Conservation (phyloP, 1,140 invertebrate species). For the Mactra quadrangularis region DNA sequence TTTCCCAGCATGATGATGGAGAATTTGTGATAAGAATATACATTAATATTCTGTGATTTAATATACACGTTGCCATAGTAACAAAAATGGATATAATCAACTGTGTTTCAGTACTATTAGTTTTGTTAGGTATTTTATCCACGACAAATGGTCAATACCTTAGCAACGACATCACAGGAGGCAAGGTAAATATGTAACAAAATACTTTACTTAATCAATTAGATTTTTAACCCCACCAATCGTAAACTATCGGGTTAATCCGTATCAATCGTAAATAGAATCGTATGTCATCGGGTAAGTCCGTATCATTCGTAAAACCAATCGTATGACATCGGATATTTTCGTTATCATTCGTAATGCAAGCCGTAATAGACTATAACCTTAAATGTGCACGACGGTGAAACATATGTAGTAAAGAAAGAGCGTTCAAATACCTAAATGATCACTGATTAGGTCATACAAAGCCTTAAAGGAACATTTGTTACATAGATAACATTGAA, state of each 20-base stretch:
- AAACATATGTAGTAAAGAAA: no score
- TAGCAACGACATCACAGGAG: constrained; percentile 23
- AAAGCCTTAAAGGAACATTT: no score
- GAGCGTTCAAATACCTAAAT: no score
- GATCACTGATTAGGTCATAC: no score
- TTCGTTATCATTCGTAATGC: not conserved
- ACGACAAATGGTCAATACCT: constrained; percentile 10
- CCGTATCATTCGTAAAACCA: not conserved
- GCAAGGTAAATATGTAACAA: constrained; percentile 26
- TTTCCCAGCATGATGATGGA: not conserved
- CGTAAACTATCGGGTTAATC: not conserved
- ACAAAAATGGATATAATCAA: constrained; percentile 5
- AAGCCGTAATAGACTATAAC: no score
- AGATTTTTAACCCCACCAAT: not conserved
- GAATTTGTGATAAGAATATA: not conserved
- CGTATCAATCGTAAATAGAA: not conserved
- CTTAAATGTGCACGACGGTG: no score
- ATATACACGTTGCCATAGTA: not conserved
- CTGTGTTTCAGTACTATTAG: not conserved
- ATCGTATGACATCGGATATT: not conserved
- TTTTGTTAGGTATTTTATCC: not conserved
- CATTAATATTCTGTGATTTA: not conserved
- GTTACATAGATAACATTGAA: no score
- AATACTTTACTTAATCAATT: not conserved
- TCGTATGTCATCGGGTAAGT: not conserved